Conservation (phyloP, 2,888 invertebrate species). For the Bombylius major region DNA sequence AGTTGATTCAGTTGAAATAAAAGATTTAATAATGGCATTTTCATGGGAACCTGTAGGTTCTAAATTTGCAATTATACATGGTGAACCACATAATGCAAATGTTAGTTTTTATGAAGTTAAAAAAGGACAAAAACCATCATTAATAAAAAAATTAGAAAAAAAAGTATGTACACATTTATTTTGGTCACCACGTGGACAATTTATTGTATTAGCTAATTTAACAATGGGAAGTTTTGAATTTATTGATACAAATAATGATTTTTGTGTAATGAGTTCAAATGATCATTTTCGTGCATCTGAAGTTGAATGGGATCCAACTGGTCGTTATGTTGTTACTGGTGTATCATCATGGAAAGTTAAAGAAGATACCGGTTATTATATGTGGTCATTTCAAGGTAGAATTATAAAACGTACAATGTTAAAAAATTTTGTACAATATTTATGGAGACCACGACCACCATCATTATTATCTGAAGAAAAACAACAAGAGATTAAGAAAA, state of each 20-base stretch:
- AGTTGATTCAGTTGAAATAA: conserved; percentile 93
- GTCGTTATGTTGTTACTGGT: conserved; percentile 89
- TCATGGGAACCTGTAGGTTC: conserved; percentile 97
- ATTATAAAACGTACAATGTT: conserved; percentile 64
- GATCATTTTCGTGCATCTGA: conserved; percentile 90
- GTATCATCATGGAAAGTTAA: conserved; percentile 94
- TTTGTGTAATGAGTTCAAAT: conserved; percentile 84
- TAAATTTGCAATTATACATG: conserved; percentile 94
- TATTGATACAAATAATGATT: conserved; percentile 85
- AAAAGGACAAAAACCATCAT: conserved; percentile 75
- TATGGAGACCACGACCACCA: conserved; percentile 92
- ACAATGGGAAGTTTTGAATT: conserved; percentile 86
- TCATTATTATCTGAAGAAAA: conserved; percentile 71
- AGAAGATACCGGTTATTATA: conserved; percentile 85
- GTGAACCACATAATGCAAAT: conserved; percentile 63
- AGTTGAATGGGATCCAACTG: conserved; percentile 99
- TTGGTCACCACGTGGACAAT: conserved; percentile 94
- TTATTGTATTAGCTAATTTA: conserved; percentile 84
- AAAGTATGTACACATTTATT: conserved; percentile 83
- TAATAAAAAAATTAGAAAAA: conserved; percentile 79
- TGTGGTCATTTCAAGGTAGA: conserved; percentile 93
- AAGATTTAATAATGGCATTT: conserved; percentile 84
- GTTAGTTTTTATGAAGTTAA: conserved; percentile 90
- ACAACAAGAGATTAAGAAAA: conserved; percentile 92
- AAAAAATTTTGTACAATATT: conserved; percentile 85